Evolutionary conservation across 2,888 invertebrate genomes (phyloP).

Genomic region (Copidosoma aretas): DNA sequence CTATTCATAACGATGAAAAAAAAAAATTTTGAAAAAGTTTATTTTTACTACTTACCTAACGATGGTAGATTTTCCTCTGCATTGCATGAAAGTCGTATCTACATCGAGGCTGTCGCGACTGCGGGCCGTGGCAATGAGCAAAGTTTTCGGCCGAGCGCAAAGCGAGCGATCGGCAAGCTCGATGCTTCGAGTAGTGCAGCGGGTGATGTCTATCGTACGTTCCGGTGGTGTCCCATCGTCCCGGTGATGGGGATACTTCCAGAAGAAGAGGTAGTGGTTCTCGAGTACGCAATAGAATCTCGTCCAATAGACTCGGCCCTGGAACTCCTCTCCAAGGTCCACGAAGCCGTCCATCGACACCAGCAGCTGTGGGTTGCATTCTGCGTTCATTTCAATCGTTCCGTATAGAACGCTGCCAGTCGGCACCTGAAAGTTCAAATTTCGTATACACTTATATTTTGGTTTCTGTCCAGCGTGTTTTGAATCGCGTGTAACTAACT

Average conservation of each 20-base stretch:
- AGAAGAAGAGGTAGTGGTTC: constrained; percentile 62
- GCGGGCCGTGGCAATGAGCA: constrained; percentile 57
- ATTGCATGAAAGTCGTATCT: constrained; percentile 44
- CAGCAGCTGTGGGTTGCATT: constrained; percentile 54
- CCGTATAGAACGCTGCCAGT: constrained; percentile 49
- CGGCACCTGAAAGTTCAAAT: constrained; percentile 41
- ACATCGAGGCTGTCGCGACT: constrained; percentile 39
- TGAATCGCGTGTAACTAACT: constrained; percentile 33
- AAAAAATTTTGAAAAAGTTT: neutral
- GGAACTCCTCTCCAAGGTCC: constrained; percentile 62
- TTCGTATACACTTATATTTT: too few relatives aligned
- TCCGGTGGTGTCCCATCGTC: constrained; percentile 53
- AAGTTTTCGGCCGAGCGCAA: constrained; percentile 64
- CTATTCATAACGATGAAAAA: neutral
- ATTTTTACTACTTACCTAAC: constrained; percentile 42
- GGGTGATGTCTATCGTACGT: constrained; percentile 59
- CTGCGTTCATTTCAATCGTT: constrained; percentile 51
- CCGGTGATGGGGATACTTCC: constrained; percentile 65
- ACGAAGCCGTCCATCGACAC: constrained; percentile 63
- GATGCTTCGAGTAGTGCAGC: constrained; percentile 55
- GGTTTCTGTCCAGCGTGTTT: neutral
- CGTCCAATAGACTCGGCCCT: constrained; percentile 64
- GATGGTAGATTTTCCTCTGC: constrained; percentile 40
- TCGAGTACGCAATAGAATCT: constrained; percentile 66
- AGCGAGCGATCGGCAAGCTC: constrained; percentile 59